These are phyloP conservation scores for Eledona agricola DNA, from an alignment of 2,888 invertebrate genomes.

Conservation along the genomic window DNA sequence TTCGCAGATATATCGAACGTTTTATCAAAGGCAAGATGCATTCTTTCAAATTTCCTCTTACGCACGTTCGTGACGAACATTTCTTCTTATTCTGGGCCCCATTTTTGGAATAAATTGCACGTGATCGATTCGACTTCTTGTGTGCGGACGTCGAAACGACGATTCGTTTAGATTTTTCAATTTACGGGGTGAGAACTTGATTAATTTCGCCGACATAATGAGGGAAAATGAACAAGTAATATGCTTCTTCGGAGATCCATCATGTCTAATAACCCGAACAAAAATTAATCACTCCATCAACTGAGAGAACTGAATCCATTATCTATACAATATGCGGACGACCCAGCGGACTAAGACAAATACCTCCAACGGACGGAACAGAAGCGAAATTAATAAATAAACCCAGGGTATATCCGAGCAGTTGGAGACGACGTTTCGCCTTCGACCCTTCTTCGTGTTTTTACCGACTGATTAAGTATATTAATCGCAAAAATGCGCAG, in stretches of 20 bases:
- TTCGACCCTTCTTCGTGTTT: conserved; percentile 15
- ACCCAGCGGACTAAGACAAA: conserved; percentile 47
- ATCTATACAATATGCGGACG: conserved; percentile 48
- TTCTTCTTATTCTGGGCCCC: conserved; percentile 1
- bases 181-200: conserved; percentile 39
- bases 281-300: conserved; percentile 53
- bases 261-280: conserved; percentile 46
- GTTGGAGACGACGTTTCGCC: no score
- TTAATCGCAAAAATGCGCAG: conserved; percentile 23
- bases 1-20: conserved; percentile 50
- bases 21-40: conserved; percentile 44
- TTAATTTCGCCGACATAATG: conserved; percentile 45
- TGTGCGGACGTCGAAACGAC: conserved; percentile 37
- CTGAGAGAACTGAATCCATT: conserved; percentile 50
- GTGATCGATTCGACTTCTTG: conserved; percentile 16
- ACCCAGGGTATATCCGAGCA: conserved; percentile 20
- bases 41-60: conserved; percentile 40
- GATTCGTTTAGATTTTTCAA: conserved; percentile 44
- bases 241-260: conserved; percentile 44
- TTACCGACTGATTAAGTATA: conserved; percentile 12
- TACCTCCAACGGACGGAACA: conserved; percentile 38
- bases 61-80: conserved; percentile 28
- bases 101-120: conserved; percentile 18
- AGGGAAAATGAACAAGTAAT: conserved; percentile 46
- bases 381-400: conserved; percentile 37